phyloP scores from a whole-genome alignment of 2,797 vertebrate species.

The Natrix natrix region DNA sequence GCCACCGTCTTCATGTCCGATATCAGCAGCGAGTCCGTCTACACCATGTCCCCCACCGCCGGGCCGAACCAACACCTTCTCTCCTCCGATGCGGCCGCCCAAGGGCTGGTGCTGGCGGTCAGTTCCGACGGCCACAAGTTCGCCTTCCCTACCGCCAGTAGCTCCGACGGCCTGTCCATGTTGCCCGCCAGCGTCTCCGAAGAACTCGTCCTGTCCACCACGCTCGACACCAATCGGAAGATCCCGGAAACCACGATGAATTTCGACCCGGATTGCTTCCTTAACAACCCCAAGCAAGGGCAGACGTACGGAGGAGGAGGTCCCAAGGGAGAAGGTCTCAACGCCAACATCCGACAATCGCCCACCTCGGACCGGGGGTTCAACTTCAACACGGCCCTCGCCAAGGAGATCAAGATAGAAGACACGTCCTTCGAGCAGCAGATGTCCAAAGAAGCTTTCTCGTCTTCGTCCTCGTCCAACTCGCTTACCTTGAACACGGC shows the following conservation, averaged over 20 bases:
- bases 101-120: conserved; percentile 91
- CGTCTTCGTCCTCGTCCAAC: conserved; percentile 77
- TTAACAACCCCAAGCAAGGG: conserved; percentile 99
- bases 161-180: conserved; percentile 88
- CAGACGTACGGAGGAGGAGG: conserved; percentile 97
- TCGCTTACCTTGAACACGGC: conserved; percentile 84
- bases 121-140: conserved; percentile 96
- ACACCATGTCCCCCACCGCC: conserved; percentile 93
- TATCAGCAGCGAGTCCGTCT: conserved; percentile 92
- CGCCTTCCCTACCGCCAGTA: conserved; percentile 86
- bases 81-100: conserved; percentile 85
- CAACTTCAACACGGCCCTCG: conserved; percentile 82
- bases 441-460: conserved; percentile 87
- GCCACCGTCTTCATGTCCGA: conserved; percentile 96
- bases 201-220: conserved; percentile 96
- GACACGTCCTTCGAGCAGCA: conserved; percentile 98
- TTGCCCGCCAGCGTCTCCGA: conserved; percentile 89
- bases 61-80: conserved; percentile 94
- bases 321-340: conserved; percentile 86
- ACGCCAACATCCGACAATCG: conserved; percentile 75
- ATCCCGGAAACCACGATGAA: conserved; percentile 96
- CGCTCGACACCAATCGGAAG: conserved; percentile 89
- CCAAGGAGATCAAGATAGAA: conserved; percentile 97
- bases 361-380: conserved; percentile 80
- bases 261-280: conserved; percentile 99